Percentiles rank a stretch among this genome's conserved stretches.
Conservation (phyloP, 64 coral and sea anemone genomes). For the Actinia equina region DNA sequence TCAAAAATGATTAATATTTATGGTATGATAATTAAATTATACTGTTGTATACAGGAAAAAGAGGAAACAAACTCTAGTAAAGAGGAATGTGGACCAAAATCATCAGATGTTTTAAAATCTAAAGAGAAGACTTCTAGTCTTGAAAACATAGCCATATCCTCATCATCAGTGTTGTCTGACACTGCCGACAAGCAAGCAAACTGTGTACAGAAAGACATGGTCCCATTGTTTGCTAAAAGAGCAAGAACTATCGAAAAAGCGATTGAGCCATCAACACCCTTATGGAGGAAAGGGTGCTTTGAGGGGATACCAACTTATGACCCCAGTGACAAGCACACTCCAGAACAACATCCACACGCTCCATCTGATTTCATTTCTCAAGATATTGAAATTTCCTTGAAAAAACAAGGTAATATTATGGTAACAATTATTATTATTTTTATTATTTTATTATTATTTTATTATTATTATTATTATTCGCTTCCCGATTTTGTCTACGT, state of each 20-base stretch:
- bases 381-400: background rate
- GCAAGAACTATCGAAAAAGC: background rate
- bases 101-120: no score
- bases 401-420: slow-evolving; percentile 18
- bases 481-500: no score
- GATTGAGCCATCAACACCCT: background rate
- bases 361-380: background rate
- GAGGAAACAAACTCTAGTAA: no score
- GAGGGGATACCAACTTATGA: background rate
- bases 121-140: no score
- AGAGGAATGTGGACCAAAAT: no score
- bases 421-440: no score
- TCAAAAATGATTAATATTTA: no score
- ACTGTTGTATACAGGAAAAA: no score
- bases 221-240: background rate
- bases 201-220: background rate
- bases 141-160: no score
- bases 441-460: no score
- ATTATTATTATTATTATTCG: no score
- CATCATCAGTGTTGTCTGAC: background rate
- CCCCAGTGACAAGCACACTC: background rate
- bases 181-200: background rate
- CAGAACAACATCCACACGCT: background rate
- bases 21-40: no score
- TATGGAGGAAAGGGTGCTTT: slow-evolving; percentile 9